Conservation (phyloP, 2,888 invertebrate genomes). For the Epirrhoe alternata region DNA sequence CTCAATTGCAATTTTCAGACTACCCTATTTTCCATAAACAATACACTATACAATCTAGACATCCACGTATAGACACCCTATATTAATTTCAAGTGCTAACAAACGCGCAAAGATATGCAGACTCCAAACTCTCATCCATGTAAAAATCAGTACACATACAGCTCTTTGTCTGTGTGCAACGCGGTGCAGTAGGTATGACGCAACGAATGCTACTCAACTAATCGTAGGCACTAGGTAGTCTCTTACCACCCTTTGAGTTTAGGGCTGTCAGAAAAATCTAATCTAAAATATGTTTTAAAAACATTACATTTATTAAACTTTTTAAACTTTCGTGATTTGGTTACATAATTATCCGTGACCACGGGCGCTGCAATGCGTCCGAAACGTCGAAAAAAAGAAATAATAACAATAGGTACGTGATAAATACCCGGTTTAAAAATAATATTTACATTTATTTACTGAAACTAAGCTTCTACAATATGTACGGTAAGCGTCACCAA, state of each 20-base stretch:
- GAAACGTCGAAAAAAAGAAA: no score
- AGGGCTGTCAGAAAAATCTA: conserved; percentile 24
- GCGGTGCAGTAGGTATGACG: conserved; percentile 24
- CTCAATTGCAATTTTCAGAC: not conserved
- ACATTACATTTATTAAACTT: no score
- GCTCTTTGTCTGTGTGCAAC: conserved; percentile 22
- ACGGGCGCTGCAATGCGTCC: no score
- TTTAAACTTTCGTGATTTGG: no score
- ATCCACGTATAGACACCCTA: not conserved
- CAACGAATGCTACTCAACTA: conserved; percentile 34
- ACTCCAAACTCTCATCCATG: not conserved
- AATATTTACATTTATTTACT: no score
- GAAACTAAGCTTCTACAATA: no score
- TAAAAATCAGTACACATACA: conserved; percentile 6
- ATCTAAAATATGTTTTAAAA: no score
- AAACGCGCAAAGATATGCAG: not conserved
- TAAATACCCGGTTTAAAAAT: no score
- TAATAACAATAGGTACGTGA: no score
- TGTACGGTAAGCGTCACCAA: no score
- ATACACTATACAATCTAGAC: not conserved
- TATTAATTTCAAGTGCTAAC: not conserved
- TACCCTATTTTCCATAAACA: not conserved
- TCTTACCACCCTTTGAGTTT: conserved; percentile 26
- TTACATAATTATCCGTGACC: no score
- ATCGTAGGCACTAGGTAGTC: conserved; percentile 29